Percentiles rank a stretch among this genome's conserved stretches.
phyloP scores from a whole-genome alignment of 2,888 invertebrate genomes.

The Thelaira solivaga region DNA sequence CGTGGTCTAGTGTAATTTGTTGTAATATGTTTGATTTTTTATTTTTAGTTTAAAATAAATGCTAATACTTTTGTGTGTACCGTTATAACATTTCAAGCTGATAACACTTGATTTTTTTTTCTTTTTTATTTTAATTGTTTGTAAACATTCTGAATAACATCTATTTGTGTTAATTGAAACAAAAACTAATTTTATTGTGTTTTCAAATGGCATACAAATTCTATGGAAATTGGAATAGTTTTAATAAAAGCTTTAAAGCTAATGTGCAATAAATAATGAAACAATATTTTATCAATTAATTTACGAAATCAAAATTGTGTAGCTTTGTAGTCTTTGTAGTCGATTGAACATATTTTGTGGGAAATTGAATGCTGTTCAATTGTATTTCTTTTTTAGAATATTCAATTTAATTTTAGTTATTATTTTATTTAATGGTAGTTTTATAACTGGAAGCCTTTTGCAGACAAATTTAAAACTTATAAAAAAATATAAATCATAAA shows the following conservation, averaged over 20 bases:
- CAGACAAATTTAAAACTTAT: no score
- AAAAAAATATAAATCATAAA: no score
- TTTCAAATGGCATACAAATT: neutral
- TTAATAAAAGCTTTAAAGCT: neutral
- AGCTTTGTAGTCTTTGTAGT: no score
- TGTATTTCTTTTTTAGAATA: no score
- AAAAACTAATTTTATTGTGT: neutral
- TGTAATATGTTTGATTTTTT: neutral
- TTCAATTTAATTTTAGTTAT: no score
- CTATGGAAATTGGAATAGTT: neutral
- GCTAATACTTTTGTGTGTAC: slow-evolving; percentile 4
- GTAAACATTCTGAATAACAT: slow-evolving; percentile 22
- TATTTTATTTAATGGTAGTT: no score
- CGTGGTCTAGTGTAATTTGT: slow-evolving; percentile 9
- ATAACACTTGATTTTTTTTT: slow-evolving; percentile 44
- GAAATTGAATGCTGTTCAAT: no score
- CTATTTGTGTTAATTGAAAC: slow-evolving; percentile 47
- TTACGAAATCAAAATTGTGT: no score
- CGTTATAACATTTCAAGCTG: slow-evolving; percentile 31
- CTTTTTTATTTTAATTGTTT: slow-evolving; percentile 3
- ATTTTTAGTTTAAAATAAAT: slow-evolving; percentile 1
- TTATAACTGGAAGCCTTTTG: no score
- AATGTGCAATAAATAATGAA: neutral
- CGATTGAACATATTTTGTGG: no score
- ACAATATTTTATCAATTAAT: neutral